Evolutionary conservation across 2,113 vertebrate species (phyloP).

Genomic region (Fulmarus glacialis): DNA sequence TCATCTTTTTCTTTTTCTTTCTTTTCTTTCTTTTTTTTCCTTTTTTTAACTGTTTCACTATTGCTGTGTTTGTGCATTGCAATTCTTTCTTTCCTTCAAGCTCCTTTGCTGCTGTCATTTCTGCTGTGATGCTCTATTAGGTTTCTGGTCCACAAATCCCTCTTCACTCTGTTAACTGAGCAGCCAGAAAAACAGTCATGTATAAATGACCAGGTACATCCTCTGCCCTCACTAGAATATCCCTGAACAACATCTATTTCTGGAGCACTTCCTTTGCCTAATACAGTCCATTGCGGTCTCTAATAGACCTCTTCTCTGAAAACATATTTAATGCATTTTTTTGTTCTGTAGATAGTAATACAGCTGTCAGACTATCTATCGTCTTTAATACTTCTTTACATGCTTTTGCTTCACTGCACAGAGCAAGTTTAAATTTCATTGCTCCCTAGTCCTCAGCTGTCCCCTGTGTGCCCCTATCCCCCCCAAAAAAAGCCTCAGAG

Average conservation of each 20-base stretch:
- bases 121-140: neutral
- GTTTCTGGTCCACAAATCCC: neutral
- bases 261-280: neutral
- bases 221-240: neutral
- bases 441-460: neutral
- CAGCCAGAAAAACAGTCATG: neutral
- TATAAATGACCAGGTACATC: neutral
- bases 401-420: neutral
- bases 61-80: neutral
- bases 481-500: rapidly evolving
- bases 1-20: neutral
- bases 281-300: neutral
- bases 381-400: neutral
- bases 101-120: neutral
- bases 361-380: too few relatives aligned
- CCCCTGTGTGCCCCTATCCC: neutral
- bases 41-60: neutral
- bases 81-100: neutral
- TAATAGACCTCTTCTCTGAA: neutral
- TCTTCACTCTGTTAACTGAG: neutral
- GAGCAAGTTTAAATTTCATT: neutral
- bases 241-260: neutral
- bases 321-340: neutral
- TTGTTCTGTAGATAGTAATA: neutral
- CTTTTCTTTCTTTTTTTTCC: neutral